Percentiles rank a stretch among this genome's conserved stretches.
Conservation (phyloP, 2,797 vertebrate genomes). For the Chelon labrosus region DNA sequence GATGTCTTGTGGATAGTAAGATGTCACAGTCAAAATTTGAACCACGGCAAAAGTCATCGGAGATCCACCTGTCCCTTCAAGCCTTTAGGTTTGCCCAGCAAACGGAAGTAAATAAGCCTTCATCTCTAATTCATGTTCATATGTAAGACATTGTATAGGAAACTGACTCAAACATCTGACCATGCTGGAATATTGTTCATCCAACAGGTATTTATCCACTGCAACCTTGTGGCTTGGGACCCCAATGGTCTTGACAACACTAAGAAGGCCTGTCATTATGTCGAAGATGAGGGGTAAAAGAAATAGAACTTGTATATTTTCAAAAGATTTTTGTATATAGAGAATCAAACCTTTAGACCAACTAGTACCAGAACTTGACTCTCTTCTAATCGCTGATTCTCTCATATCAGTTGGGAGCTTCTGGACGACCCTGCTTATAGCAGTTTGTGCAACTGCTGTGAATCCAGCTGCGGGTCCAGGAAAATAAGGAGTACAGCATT, state of each 20-base stretch:
- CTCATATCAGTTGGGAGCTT: constrained; percentile 77
- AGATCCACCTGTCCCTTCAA: constrained; percentile 77
- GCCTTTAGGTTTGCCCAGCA: constrained; percentile 81
- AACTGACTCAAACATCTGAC: not conserved
- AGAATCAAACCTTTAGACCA: not conserved
- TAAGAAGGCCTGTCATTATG: constrained; percentile 86
- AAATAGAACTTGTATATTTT: not conserved
- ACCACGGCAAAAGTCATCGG: constrained; percentile 65
- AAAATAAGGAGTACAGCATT: constrained; percentile 48
- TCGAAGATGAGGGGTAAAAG: constrained; percentile 65
- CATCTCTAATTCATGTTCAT: not conserved
- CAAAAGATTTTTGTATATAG: not conserved
- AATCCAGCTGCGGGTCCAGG: constrained; percentile 74
- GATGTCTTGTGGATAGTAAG: constrained; percentile 84
- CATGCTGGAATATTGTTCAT: not conserved
- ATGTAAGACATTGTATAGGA: no score
- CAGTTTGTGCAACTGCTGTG: constrained; percentile 81
- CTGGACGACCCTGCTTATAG: constrained; percentile 73
- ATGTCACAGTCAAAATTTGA: constrained; percentile 74
- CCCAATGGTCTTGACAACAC: constrained; percentile 50
- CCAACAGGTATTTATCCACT: constrained; percentile 87
- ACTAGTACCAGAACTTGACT: not conserved
- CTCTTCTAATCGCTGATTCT: not conserved
- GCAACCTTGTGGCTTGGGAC: constrained; percentile 82
- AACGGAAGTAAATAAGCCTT: constrained; percentile 64